Evolutionary conservation across 2,888 invertebrate species (phyloP).

Genomic region (Neuroscelio doddi): DNA sequence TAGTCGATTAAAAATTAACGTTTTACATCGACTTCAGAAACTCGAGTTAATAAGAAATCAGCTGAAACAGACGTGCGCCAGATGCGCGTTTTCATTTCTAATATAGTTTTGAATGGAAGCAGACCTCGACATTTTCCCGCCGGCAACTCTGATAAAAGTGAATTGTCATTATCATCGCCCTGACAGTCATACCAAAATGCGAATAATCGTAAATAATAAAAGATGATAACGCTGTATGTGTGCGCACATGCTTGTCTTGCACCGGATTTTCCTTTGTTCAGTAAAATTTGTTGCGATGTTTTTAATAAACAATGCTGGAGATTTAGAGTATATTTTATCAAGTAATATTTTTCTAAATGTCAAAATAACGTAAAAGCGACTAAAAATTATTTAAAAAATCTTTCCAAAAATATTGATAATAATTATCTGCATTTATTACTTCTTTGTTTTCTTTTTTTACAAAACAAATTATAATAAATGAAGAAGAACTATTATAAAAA

Average conservation of each 20-base stretch:
- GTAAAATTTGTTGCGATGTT: no score
- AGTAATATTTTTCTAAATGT: no score
- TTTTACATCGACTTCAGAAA: slow-evolving; percentile 7
- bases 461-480: no score
- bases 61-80: slow-evolving; percentile 9
- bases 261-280: no score
- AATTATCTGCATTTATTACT: no score
- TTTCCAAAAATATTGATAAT: no score
- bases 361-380: no score
- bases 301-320: no score
- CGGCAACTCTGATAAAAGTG: slow-evolving; percentile 17
- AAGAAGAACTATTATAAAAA: no score
- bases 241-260: no score
- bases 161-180: slow-evolving; percentile 22
- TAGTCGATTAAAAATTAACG: slow-evolving; percentile 16
- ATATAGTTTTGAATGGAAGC: slow-evolving; percentile 16
- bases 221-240: slow-evolving; percentile 1
- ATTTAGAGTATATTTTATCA: neutral
- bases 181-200: slow-evolving; percentile 16
- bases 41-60: slow-evolving; percentile 18
- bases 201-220: slow-evolving; percentile 24
- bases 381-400: no score
- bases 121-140: slow-evolving; percentile 10
- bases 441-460: no score
- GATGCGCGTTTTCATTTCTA: slow-evolving; percentile 9